Base-by-base conservation (phyloP, 1,140 invertebrate species). In the Adoxophyes honmai region DNA sequence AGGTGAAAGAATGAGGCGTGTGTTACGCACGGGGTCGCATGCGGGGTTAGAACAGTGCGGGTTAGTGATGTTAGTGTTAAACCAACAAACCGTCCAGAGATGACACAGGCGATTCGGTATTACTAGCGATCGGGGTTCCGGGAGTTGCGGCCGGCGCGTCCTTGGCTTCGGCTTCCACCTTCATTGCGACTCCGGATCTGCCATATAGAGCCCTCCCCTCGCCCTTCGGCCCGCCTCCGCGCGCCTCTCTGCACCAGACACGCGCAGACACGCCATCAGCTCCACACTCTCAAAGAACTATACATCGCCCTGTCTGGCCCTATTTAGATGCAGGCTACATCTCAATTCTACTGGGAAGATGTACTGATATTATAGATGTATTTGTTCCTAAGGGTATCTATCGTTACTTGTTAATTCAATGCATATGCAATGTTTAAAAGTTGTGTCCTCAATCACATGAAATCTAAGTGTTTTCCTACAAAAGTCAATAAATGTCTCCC, bases 11-110 rank as follows among this genome's bases (percentile, higher is more conserved):
- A n/a, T 11, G 18, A 21, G n/a, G 21, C 21, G 21, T 28, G 21
- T 28, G 21, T 28, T 28, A 28, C 21, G 21, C 21, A 48, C 11
- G 21, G 42, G n/a, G 28, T 21, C 2, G 42, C 42, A 48, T 48
- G 42, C 42, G 42, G n/a, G 42, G 21, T 28, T 48, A 48, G 11
- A 33, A 16, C 18, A 44, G 58, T 64, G 53, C 66, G 66, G 60
- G 15, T 60, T 61, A 70, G 60, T 65, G 55, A 55, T 59, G 64
- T 75, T 68, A 67, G 71, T 77, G 53, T 69, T 66, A 63, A 70
- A 60, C 66, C 66, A 80, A 81, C 79, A 83, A 83, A 86, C 80
- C 82, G 75, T 81, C 78, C 61, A 76, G 66, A 60, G 77, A 86
- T 68, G 78, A 78, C 34, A 78, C 75, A 65, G 81, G 75, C 57